These are phyloP conservation scores for Drosophila orosa DNA, from an alignment of 1,140 invertebrate genomes.

Conservation along the genomic window DNA sequence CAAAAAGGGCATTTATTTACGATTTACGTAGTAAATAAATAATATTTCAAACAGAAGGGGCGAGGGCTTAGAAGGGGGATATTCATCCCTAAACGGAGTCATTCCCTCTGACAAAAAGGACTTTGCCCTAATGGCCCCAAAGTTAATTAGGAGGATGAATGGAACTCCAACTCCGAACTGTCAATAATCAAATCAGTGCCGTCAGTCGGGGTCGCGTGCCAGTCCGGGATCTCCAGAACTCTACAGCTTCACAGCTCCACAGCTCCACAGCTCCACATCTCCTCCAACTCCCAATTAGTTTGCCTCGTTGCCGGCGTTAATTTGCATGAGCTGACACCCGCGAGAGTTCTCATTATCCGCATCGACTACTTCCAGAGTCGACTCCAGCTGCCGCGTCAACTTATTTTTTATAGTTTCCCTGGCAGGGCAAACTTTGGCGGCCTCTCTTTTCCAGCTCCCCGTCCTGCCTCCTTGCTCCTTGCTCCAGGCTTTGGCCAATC, in stretches of 20 bases:
- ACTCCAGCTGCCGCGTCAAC: conserved; percentile 12
- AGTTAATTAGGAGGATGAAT: conserved; percentile 42
- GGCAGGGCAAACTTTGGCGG: conserved; percentile 30
- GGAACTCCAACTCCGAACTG: neutral
- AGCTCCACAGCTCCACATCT: neutral
- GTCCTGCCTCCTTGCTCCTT: too few relatives aligned
- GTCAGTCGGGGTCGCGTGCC: conserved; percentile 47
- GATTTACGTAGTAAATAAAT: neutral
- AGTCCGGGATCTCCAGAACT: neutral
- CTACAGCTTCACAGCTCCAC: neutral
- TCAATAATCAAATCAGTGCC: conserved; percentile 72
- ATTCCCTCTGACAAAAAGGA: neutral
- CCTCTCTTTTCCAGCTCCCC: neutral
- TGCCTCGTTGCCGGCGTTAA: conserved; percentile 56
- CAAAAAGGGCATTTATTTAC: neutral
- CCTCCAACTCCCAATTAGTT: conserved; percentile 56
- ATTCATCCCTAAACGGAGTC: neutral
- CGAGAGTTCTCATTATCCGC: conserved; percentile 60
- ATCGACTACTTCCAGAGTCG: conserved; percentile 35
- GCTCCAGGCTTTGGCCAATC: conserved; percentile 20
- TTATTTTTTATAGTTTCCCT: conserved; percentile 45
- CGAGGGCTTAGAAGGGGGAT: neutral
- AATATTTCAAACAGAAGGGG: neutral
- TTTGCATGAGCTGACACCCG: conserved; percentile 69
- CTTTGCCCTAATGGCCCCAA: neutral